phyloP scores from a whole-genome alignment of 2,797 vertebrate species.

The Propithecus perrieri region DNA sequence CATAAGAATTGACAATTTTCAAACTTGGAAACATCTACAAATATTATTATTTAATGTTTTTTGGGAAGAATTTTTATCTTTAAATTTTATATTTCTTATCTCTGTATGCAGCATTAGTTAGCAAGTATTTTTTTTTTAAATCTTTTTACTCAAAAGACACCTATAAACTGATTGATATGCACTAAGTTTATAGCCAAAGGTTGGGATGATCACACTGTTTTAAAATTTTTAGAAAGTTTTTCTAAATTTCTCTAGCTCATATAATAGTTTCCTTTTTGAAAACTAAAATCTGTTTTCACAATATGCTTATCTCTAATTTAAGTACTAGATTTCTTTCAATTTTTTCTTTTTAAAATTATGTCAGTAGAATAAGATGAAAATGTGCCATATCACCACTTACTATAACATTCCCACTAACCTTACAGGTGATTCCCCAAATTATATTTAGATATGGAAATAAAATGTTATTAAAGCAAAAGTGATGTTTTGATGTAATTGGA shows the following conservation, averaged over 20 bases:
- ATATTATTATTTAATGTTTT: neutral
- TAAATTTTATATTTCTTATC: neutral
- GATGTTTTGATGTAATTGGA: neutral
- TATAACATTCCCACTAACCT: neutral
- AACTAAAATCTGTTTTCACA: constrained; percentile 56
- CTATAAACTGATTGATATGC: neutral
- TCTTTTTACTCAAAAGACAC: neutral
- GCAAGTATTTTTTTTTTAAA: neutral
- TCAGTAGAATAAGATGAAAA: constrained; percentile 33
- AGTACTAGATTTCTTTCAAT: neutral
- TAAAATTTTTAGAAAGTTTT: neutral
- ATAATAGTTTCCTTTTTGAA: constrained; percentile 51
- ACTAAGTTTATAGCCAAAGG: neutral
- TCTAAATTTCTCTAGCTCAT: neutral
- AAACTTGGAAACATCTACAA: neutral
- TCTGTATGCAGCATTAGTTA: neutral
- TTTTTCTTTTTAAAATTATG: constrained; percentile 47
- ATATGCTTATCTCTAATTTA: constrained; percentile 65
- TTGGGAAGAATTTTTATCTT: neutral
- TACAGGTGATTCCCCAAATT: constrained; percentile 18
- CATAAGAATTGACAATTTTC: neutral
- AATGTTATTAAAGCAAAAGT: neutral
- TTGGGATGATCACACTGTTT: neutral
- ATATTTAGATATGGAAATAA: constrained; percentile 40
- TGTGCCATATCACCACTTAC: neutral